These are phyloP conservation scores for Gonioctena quinquepunctata DNA, from an alignment of 1,140 invertebrate species.

Conservation along the genomic window DNA sequence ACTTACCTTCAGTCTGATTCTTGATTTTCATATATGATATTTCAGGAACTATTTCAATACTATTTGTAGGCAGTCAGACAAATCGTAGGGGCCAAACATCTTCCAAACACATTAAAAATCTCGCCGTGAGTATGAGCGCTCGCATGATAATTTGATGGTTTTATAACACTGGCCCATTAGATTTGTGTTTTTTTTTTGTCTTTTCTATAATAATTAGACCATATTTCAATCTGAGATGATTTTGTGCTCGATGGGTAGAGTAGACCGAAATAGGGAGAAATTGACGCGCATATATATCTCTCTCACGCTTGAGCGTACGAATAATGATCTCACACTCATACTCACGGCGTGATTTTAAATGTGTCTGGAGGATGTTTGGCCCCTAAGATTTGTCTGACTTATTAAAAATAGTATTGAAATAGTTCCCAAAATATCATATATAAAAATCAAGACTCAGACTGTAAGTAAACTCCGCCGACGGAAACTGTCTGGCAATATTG, in stretches of 20 bases:
- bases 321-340: too few species aligned
- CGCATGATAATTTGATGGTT: too few species aligned
- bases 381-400: constrained; percentile 26
- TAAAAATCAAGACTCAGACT: constrained; percentile 26
- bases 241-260: too few species aligned
- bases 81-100: constrained; percentile 27
- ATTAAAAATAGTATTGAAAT: constrained; percentile 29
- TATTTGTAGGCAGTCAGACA: constrained; percentile 26
- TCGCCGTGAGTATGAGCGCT: not conserved
- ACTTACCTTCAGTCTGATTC: constrained; percentile 27
- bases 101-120: constrained; percentile 17
- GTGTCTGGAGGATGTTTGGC: constrained; percentile 27
- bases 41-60: constrained; percentile 27
- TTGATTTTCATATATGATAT: constrained; percentile 31
- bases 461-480: constrained; percentile 11
- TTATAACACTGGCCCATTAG: too few species aligned
- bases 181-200: too few species aligned
- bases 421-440: constrained; percentile 28
- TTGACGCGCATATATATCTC: too few species aligned
- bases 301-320: too few species aligned
- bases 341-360: constrained; percentile 1
- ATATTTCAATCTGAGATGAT: too few species aligned
- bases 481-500: constrained; percentile 6
- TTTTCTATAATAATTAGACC: too few species aligned
- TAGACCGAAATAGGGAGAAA: too few species aligned